phyloP scores from a whole-genome alignment of 2,797 vertebrate species.

The Chelidonichthys spinosus region DNA sequence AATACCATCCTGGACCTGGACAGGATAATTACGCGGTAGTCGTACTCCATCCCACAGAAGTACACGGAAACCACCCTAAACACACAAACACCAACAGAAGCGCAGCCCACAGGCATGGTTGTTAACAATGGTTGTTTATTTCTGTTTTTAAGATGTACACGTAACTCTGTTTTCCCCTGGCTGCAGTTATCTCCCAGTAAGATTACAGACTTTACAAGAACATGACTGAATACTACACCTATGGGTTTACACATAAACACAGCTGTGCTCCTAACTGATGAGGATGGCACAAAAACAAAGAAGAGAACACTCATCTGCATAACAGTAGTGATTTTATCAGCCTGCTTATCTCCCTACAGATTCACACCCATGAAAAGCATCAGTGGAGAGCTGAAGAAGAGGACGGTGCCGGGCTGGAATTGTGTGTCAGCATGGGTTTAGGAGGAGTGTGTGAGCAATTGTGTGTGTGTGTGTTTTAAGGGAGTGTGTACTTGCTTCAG shows the following conservation, averaged over 20 bases:
- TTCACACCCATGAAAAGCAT: slow-evolving; percentile 13
- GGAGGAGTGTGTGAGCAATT: background rate
- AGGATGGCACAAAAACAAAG: background rate
- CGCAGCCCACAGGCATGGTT: slow-evolving; percentile 24
- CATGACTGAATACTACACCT: background rate
- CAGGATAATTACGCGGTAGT: background rate
- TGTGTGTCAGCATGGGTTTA: slow-evolving; percentile 1
- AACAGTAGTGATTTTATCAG: slow-evolving; percentile 39
- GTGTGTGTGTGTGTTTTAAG: slow-evolving; percentile 9
- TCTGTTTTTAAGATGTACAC: background rate
- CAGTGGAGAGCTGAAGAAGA: slow-evolving; percentile 1
- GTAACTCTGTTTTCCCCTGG: background rate
- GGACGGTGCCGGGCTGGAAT: background rate
- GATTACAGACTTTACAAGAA: background rate
- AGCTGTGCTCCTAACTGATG: background rate
- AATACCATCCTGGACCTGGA: slow-evolving; percentile 21
- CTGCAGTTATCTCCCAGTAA: background rate
- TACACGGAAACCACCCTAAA: background rate
- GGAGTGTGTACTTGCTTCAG: background rate
- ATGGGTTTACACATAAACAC: background rate
- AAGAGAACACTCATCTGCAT: background rate
- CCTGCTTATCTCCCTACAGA: slow-evolving; percentile 26
- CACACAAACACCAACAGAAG: background rate
- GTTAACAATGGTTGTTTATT: background rate
- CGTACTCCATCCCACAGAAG: slow-evolving; percentile 5